Evolutionary conservation across 1,140 invertebrate genomes (phyloP).

Genomic region (Bombus cullumanus): DNA sequence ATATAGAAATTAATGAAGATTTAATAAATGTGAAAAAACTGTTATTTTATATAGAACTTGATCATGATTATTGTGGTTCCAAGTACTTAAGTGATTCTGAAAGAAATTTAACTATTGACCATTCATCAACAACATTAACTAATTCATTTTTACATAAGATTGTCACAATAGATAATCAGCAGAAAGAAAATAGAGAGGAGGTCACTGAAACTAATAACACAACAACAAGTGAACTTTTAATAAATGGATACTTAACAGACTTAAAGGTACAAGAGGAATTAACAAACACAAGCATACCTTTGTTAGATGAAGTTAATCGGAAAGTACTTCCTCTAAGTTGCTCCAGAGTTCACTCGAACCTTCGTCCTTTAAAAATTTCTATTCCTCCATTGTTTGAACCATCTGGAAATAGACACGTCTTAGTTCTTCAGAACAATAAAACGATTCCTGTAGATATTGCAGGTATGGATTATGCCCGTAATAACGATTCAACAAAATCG

Average conservation of each 20-base stretch:
- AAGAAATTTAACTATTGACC: conserved; percentile 73
- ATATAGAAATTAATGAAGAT: neutral
- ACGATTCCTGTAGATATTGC: conserved; percentile 62
- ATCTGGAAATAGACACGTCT: conserved; percentile 63
- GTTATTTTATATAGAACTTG: conserved; percentile 36
- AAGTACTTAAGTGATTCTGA: conserved; percentile 53
- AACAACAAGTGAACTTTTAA: neutral
- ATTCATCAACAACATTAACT: conserved; percentile 25
- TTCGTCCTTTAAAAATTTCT: conserved; percentile 72
- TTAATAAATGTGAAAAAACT: neutral
- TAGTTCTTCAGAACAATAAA: conserved; percentile 73
- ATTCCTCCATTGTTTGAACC: conserved; percentile 70
- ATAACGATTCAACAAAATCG: neutral
- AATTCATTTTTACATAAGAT: neutral
- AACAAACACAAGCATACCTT: neutral
- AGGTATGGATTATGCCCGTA: neutral
- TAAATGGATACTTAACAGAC: neutral
- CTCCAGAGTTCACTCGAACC: conserved; percentile 52
- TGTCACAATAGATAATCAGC: too few relatives aligned
- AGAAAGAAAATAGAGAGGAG: neutral
- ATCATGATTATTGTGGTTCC: conserved; percentile 63
- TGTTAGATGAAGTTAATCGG: conserved; percentile 38
- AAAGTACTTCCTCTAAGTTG: conserved; percentile 23
- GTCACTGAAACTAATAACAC: neutral
- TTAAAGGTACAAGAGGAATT: conserved; percentile 3